phyloP scores from a whole-genome alignment of 1,140 invertebrate genomes.

The Andrena cerasifolii region DNA sequence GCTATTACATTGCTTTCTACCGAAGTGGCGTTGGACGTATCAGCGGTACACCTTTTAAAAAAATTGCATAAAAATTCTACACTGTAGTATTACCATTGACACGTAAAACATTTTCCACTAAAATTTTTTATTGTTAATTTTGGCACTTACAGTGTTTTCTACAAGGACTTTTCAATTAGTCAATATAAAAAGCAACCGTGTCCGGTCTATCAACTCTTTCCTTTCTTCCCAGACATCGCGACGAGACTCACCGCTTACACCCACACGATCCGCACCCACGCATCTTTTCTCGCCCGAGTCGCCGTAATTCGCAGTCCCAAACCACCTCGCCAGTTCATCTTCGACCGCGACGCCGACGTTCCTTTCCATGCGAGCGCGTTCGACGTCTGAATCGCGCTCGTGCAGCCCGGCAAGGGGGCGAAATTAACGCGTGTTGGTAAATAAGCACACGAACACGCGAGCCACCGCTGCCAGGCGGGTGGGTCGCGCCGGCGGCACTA shows the following conservation, averaged over 20 bases:
- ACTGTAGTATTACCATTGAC: too few species aligned
- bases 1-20: too few species aligned
- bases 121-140: too few species aligned
- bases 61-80: too few species aligned
- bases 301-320: background rate
- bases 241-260: background rate
- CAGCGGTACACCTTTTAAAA: too few species aligned
- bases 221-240: constrained; percentile 3
- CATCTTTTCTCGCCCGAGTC: background rate
- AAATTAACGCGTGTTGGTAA: constrained; percentile 43
- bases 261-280: constrained; percentile 25
- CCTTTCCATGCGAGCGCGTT: background rate
- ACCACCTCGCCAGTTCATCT: background rate
- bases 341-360: background rate
- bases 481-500: constrained; percentile 58
- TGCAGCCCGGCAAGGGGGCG: background rate
- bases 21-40: too few species aligned
- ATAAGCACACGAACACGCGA: constrained; percentile 48
- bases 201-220: constrained; percentile 17
- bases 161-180: too few species aligned
- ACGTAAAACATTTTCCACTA: too few species aligned
- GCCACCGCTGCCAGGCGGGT: constrained; percentile 8
- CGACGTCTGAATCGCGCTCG: background rate
- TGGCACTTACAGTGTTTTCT: too few species aligned
- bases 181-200: too few species aligned